Conservation (phyloP, 2,797 vertebrate genomes). For the Chanos chanos region DNA sequence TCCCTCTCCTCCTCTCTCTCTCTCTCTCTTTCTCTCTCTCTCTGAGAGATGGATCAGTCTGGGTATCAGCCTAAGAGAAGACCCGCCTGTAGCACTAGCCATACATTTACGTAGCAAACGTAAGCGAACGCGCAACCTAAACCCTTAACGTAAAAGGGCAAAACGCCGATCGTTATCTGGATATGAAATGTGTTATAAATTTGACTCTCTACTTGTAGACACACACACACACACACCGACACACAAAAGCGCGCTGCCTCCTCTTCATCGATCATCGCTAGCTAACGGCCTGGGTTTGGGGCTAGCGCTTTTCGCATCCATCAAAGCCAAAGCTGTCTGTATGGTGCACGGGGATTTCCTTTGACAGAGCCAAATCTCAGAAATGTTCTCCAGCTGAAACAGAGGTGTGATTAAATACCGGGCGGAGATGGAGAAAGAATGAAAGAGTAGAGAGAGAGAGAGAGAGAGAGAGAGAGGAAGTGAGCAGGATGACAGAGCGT, state of each 20-base stretch:
- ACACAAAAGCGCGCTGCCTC: not conserved
- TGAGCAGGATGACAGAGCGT: slow-evolving; percentile 13
- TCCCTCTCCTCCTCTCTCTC: not conserved
- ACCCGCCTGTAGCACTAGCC: no score
- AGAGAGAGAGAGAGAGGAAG: slow-evolving; percentile 1
- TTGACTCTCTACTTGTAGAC: not conserved
- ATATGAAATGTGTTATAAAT: no score
- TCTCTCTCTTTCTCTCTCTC: not conserved
- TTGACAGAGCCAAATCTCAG: slow-evolving; percentile 35
- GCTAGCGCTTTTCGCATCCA: not conserved
- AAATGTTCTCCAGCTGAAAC: slow-evolving; percentile 14
- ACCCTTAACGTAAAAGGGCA: no score
- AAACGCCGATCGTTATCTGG: no score
- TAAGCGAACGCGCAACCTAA: no score
- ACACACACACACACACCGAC: not conserved
- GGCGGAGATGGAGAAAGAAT: not conserved
- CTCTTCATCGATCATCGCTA: not conserved
- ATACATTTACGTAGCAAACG: no score
- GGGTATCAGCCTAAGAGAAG: no score
- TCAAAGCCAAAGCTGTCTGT: not conserved
- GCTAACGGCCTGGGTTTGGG: not conserved
- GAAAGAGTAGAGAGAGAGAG: slow-evolving; percentile 10
- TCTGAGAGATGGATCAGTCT: no score
- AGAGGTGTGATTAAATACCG: slow-evolving; percentile 27
- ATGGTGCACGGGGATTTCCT: slow-evolving; percentile 17